Percentiles rank a stretch among this genome's conserved stretches.
phyloP scores from a whole-genome alignment of 2,113 vertebrate genomes.

The Phalacrocorax brasilianus region DNA sequence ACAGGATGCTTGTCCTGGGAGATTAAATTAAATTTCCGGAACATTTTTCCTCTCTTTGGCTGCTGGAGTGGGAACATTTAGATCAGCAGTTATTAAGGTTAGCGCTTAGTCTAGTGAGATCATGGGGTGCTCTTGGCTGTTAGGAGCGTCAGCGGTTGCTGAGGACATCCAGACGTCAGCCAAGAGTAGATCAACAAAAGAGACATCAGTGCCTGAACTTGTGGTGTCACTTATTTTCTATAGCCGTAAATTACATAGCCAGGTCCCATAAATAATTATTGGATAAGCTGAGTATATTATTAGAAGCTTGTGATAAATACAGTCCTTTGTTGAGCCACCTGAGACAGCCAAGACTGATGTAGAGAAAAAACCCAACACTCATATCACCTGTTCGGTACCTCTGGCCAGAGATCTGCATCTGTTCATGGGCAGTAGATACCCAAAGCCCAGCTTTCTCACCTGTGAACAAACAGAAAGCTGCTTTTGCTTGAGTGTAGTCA shows the following conservation, averaged over 20 bases:
- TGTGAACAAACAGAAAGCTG: not conserved
- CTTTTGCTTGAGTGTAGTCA: rapidly evolving
- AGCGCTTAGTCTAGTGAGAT: not conserved
- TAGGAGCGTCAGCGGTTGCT: not conserved
- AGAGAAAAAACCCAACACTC: not conserved
- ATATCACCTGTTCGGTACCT: rapidly evolving
- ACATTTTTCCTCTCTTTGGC: not conserved
- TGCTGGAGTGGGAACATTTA: not conserved
- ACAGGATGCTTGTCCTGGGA: not conserved
- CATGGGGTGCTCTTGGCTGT: not conserved
- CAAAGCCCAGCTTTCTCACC: not conserved
- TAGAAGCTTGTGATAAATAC: not conserved
- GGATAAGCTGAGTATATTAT: not conserved
- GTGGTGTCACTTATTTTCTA: not conserved
- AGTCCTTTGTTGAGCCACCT: not conserved
- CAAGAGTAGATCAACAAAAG: not conserved
- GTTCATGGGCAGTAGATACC: not conserved
- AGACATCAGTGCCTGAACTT: not conserved
- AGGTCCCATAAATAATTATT: not conserved
- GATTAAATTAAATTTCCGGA: not conserved
- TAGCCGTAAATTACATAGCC: not conserved
- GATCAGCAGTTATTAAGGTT: not conserved
- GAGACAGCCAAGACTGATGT: not conserved
- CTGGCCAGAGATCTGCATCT: not conserved
- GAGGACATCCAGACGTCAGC: not conserved